phyloP scores from a whole-genome alignment of 1,140 invertebrate genomes.

The Eulimnadia texana region DNA sequence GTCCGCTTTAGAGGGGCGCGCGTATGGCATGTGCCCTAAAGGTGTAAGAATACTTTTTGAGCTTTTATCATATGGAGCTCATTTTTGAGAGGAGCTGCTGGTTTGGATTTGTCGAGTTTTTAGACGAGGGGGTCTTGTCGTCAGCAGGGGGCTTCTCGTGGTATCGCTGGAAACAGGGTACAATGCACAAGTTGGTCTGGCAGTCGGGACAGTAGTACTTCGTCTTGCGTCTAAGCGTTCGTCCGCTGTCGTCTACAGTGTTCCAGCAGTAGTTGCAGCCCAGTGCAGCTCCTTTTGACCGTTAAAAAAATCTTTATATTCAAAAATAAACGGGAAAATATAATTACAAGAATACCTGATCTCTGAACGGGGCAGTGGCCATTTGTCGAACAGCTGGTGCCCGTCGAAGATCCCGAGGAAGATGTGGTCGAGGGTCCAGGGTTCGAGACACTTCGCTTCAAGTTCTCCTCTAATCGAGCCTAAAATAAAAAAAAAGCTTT shows the following conservation, averaged over 20 bases:
- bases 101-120: neutral
- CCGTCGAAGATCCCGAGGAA: neutral
- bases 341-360: too few relatives aligned
- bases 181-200: constrained; percentile 69
- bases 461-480: neutral
- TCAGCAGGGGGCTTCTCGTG: constrained; percentile 37
- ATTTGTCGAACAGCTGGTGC: neutral
- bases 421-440: constrained; percentile 7
- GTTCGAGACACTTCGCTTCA: constrained; percentile 2
- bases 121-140: neutral
- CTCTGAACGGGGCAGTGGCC: constrained; percentile 62
- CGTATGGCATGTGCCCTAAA: too few relatives aligned
- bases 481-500: too few relatives aligned
- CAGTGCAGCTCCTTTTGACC: constrained; percentile 52
- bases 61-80: constrained; percentile 9
- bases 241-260: constrained; percentile 58
- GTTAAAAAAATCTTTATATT: too few relatives aligned
- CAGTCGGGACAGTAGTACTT: constrained; percentile 78
- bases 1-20: too few relatives aligned
- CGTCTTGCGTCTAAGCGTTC: constrained; percentile 64
- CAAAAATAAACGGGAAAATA: too few relatives aligned
- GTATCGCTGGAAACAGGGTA: constrained; percentile 65
- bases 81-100: constrained; percentile 11
- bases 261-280: constrained; percentile 81
- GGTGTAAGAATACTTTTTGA: too few relatives aligned